These are phyloP conservation scores for Sylvilagus floridanus DNA, from an alignment of 2,797 vertebrate genomes.

Conservation along the genomic window DNA sequence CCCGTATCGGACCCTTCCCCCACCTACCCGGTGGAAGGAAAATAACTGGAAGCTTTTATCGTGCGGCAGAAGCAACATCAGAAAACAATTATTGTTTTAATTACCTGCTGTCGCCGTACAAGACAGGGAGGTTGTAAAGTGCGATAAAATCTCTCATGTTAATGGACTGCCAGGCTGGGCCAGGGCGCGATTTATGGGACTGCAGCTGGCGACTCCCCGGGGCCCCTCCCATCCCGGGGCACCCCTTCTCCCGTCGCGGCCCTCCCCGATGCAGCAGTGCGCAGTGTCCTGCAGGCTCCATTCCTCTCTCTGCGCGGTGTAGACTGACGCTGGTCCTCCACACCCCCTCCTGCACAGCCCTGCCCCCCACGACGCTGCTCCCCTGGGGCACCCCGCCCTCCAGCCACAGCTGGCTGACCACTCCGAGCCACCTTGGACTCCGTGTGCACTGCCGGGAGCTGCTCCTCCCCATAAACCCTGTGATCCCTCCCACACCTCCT, in stretches of 20 bases:
- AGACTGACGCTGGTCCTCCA: neutral
- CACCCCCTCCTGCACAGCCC: neutral
- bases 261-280: neutral
- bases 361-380: neutral
- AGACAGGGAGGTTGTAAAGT: slow-evolving; percentile 85
- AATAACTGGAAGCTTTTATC: slow-evolving; percentile 84
- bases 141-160: slow-evolving; percentile 88
- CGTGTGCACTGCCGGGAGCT: neutral
- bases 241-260: neutral
- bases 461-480: neutral
- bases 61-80: slow-evolving; percentile 87
- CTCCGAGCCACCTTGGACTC: neutral
- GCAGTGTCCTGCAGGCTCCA: neutral
- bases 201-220: slow-evolving; percentile 84
- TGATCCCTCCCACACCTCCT: neutral
- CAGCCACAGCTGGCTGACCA: neutral
- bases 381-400: too few species aligned
- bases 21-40: slow-evolving; percentile 68
- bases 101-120: slow-evolving; percentile 88
- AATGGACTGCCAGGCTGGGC: slow-evolving; percentile 87
- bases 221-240: neutral
- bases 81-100: slow-evolving; percentile 90
- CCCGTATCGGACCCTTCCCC: slow-evolving; percentile 47
- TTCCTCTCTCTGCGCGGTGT: neutral
- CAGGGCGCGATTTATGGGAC: slow-evolving; percentile 84